A percentile compares a stretch with the other conserved stretches of the same genome.
Evolutionary conservation across 1,140 invertebrate species (phyloP).

Genomic region (Triops longicaudatus): DNA sequence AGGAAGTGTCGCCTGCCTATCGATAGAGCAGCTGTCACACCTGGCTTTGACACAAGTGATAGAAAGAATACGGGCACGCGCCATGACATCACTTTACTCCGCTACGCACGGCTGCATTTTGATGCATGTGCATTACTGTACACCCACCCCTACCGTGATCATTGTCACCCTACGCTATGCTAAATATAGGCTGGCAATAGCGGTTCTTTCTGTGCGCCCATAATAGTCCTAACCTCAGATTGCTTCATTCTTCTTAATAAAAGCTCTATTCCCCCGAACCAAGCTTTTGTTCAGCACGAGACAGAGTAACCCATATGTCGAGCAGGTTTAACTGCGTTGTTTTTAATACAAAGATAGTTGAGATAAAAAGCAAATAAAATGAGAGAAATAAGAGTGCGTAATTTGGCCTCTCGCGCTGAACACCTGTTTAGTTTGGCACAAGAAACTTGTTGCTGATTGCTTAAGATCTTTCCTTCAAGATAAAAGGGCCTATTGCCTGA

Average conservation of each 20-base stretch:
- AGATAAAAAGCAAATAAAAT: background rate
- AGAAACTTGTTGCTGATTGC: background rate
- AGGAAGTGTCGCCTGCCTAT: background rate
- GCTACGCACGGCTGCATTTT: background rate
- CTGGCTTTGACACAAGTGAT: background rate
- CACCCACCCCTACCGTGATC: background rate
- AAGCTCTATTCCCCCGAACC: background rate
- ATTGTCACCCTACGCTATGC: background rate
- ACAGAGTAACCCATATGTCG: background rate
- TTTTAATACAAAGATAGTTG: background rate
- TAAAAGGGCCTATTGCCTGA: background rate
- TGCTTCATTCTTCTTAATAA: background rate
- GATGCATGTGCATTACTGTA: too few species aligned
- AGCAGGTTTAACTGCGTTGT: background rate
- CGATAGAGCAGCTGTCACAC: background rate
- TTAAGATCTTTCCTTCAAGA: background rate
- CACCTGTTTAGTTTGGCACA: background rate
- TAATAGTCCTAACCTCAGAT: background rate
- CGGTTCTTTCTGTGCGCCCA: background rate
- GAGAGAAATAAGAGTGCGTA: background rate
- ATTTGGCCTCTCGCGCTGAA: background rate
- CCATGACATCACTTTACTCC: background rate
- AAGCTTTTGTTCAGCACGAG: background rate
- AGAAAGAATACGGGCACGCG: background rate
- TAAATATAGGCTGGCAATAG: background rate